These are phyloP conservation scores for Hermaeophaga mercurialis DNA, from an alignment of 2,888 invertebrate species.

Conservation along the genomic window DNA sequence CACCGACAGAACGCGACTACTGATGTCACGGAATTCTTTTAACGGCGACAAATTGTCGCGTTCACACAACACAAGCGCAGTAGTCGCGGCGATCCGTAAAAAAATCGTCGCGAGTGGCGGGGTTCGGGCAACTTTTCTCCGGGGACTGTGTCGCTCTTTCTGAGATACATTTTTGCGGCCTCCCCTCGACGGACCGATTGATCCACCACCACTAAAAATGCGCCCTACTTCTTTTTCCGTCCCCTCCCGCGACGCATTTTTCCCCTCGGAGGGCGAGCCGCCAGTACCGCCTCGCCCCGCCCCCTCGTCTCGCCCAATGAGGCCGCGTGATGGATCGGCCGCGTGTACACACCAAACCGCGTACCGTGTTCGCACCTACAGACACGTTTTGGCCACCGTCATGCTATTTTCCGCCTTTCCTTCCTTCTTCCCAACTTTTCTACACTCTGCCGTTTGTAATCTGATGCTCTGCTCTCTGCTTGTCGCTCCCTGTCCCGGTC, in stretches of 20 bases:
- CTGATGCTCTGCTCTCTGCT: too few species aligned
- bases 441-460: constrained; percentile 9
- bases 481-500: neutral
- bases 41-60: constrained; percentile 60
- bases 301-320: constrained; percentile 57
- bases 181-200: constrained; percentile 56
- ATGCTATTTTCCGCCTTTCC: constrained; percentile 39
- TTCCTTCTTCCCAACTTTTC: constrained; percentile 29
- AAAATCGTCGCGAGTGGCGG: constrained; percentile 47
- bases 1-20: constrained; percentile 59
- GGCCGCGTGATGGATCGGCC: constrained; percentile 56
- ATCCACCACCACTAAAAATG: constrained; percentile 60
- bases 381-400: constrained; percentile 44
- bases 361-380: constrained; percentile 51
- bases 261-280: constrained; percentile 62
- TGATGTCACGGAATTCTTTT: constrained; percentile 60
- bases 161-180: constrained; percentile 56
- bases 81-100: constrained; percentile 55
- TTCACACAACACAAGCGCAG: constrained; percentile 59
- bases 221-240: constrained; percentile 59
- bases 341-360: constrained; percentile 51
- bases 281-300: constrained; percentile 59
- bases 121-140: constrained; percentile 50
- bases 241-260: constrained; percentile 56
- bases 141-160: constrained; percentile 55